Conservation (phyloP, 1,140 invertebrate genomes). For the Lithobius niger region DNA sequence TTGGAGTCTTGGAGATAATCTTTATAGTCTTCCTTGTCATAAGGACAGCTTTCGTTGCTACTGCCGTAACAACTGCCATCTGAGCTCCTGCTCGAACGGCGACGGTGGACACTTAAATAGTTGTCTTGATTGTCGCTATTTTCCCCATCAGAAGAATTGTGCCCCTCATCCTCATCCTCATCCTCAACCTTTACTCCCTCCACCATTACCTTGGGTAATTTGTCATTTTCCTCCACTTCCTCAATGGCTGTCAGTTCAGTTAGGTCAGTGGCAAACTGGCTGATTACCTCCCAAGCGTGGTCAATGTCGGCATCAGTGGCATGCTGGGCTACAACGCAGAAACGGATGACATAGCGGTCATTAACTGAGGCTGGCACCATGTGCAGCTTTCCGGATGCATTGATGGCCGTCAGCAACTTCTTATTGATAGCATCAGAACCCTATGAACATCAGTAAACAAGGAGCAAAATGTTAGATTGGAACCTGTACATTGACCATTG, state of each 20-base stretch:
- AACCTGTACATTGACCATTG: too few species aligned
- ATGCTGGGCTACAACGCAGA: slow-evolving; percentile 87
- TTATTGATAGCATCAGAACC: slow-evolving; percentile 85
- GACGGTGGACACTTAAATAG: too few species aligned
- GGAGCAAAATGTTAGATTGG: background rate
- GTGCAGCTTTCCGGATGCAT: slow-evolving; percentile 89
- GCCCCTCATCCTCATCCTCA: too few species aligned
- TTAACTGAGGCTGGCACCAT: slow-evolving; percentile 92
- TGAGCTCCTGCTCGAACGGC: too few species aligned
- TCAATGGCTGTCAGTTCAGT: slow-evolving; percentile 36
- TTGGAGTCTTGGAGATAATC: too few species aligned
- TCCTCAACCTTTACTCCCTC: slow-evolving; percentile 13
- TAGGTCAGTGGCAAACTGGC: slow-evolving; percentile 65
- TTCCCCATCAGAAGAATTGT: too few species aligned
- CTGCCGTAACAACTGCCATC: too few species aligned
- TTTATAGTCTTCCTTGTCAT: too few species aligned
- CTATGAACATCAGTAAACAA: slow-evolving; percentile 33
- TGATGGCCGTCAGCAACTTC: slow-evolving; percentile 82
- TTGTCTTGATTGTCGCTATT: too few species aligned
- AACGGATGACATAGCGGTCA: slow-evolving; percentile 78
- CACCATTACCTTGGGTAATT: slow-evolving; percentile 12
- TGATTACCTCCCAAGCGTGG: slow-evolving; percentile 79
- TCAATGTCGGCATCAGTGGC: slow-evolving; percentile 77
- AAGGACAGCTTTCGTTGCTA: too few species aligned
- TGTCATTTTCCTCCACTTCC: slow-evolving; percentile 14